These are phyloP conservation scores for Rhipidura dahli DNA, from an alignment of 2,113 vertebrate genomes.

Conservation along the genomic window DNA sequence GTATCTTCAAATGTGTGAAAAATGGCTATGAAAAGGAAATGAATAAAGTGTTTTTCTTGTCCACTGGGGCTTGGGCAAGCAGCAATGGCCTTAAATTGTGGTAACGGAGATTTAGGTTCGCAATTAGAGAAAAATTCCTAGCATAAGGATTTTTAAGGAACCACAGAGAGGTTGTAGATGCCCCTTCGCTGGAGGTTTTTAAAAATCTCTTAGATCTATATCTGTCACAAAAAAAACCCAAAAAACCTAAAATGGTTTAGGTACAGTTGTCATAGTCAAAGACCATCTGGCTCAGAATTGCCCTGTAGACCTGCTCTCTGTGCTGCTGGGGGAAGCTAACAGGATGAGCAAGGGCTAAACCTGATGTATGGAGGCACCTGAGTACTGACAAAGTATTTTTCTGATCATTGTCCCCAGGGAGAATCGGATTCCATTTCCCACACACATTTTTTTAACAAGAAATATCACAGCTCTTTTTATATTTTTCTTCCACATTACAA, in stretches of 20 bases:
- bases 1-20: background rate
- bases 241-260: background rate
- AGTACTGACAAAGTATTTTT: background rate
- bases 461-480: background rate
- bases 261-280: background rate
- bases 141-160: background rate
- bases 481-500: background rate
- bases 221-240: background rate
- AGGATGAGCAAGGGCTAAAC: background rate
- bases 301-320: background rate
- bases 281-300: background rate
- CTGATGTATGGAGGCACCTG: background rate
- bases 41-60: background rate
- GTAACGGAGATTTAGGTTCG: background rate
- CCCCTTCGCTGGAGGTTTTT: accelerated
- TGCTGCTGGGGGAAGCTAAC: background rate
- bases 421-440: background rate
- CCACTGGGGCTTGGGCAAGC: background rate
- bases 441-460: background rate
- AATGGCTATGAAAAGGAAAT: background rate
- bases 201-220: background rate
- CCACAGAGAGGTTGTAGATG: background rate
- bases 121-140: background rate
- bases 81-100: background rate
- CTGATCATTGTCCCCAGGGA: background rate